Conservation (phyloP, 2,113 vertebrate species). For the Pomatostomus ruficeps region DNA sequence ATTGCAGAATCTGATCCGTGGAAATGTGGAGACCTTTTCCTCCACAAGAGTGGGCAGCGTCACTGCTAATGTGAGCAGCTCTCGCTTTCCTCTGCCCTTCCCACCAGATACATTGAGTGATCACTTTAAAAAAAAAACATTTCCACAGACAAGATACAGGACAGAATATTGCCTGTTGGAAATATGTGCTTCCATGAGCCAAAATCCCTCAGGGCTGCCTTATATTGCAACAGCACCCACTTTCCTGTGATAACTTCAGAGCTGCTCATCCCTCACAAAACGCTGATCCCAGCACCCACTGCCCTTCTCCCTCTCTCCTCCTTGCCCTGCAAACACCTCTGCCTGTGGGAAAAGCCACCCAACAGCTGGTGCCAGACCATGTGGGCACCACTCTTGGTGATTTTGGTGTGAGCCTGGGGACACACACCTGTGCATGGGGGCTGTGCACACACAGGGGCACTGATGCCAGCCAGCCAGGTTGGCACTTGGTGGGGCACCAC, state of each 20-base stretch:
- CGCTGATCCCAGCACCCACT: not conserved
- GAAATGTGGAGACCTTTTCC: conserved; percentile 39
- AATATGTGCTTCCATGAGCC: not conserved
- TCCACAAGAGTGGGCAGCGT: conserved; percentile 52
- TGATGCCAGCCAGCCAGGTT: not conserved
- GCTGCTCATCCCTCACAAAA: not conserved
- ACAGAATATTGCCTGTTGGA: not conserved
- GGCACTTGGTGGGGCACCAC: not conserved
- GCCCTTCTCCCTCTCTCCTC: not conserved
- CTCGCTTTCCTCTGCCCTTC: not conserved
- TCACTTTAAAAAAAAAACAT: not conserved
- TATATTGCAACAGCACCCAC: not conserved
- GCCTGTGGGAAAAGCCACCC: not conserved
- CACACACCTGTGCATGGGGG: rapidly evolving
- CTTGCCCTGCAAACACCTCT: not conserved
- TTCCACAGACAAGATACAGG: not conserved
- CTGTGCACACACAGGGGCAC: not conserved
- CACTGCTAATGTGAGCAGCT: conserved; percentile 28
- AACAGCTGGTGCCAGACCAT: rapidly evolving
- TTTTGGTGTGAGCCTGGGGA: not conserved
- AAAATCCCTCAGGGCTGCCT: not conserved
- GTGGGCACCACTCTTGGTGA: not conserved
- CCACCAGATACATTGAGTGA: not conserved
- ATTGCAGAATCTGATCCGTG: conserved; percentile 34
- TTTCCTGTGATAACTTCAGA: not conserved